Conservation (phyloP, 2,888 invertebrate genomes). For the Empis livida region DNA sequence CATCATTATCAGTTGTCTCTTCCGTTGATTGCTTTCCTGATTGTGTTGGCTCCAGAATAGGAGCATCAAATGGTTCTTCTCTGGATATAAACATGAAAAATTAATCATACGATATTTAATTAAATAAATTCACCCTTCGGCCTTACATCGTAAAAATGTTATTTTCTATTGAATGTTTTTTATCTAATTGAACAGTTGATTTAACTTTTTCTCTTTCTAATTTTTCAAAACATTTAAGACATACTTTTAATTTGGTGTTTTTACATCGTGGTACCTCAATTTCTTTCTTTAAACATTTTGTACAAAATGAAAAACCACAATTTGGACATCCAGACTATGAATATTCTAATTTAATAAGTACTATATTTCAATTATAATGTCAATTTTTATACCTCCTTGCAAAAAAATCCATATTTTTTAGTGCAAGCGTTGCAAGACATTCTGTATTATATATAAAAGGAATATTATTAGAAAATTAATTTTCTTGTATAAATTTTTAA, state of each 20-base stretch:
- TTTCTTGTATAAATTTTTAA: too few relatives aligned
- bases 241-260: constrained; percentile 45
- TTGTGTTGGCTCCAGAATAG: constrained; percentile 22
- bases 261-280: constrained; percentile 46
- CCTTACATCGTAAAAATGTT: too few relatives aligned
- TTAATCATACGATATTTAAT: constrained; percentile 1
- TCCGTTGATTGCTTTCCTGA: constrained; percentile 2
- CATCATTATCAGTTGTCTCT: constrained; percentile 14
- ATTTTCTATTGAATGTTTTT: too few relatives aligned
- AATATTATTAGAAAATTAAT: too few relatives aligned
- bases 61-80: constrained; percentile 19
- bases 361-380: neutral
- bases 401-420: constrained; percentile 54
- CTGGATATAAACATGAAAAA: constrained; percentile 12
- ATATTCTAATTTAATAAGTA: neutral
- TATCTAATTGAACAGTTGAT: neutral
- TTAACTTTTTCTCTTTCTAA: constrained; percentile 2
- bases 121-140: too few relatives aligned
- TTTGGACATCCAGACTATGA: constrained; percentile 65
- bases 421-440: constrained; percentile 67
- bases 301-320: constrained; percentile 75
- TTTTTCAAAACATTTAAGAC: constrained; percentile 26
- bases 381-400: constrained; percentile 47
- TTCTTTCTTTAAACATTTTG: constrained; percentile 64
- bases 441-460: constrained; percentile 2